Base-by-base conservation (phyloP, 2,113 vertebrate species). In the Aspiorhynchus laticeps region DNA sequence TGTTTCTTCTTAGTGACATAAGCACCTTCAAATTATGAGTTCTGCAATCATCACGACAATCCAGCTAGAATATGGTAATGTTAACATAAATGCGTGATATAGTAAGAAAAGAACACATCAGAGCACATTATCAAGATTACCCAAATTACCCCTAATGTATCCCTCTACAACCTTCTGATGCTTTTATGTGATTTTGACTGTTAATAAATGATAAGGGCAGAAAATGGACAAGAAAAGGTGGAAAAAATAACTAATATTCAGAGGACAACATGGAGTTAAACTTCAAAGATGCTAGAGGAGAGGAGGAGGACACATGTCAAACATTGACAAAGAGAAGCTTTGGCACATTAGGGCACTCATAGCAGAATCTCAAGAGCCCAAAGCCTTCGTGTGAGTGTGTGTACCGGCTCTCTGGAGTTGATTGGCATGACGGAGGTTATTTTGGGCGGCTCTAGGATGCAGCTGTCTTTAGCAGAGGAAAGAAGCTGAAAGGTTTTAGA, bases 301-400 rank as follows among this genome's bases (percentile, higher is more conserved):
- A 73, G 61, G 59, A 51, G 56, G 31, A 80, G 77, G 76, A 56
- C n/a, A 83, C 53, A 51, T 36, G 77, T 85, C 63, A 81, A 67
- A 85, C 38, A 85, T 38, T 88, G 83, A 83, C 63, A 83, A 86
- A 86, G 80, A 83, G 87, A 86, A 71, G 85, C 65, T 88, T 86
- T 79, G 85, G 85, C 85, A 86, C 75, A 71, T 83, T 53, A 76
- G 74, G 73, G 80, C 84, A 83, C 79, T 83, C 73, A 83, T 53
- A 80, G 71, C 69, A 85, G 36, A 65, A 59, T 82, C 65, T 75
- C 46, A 61, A 53, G 82, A 84, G 76, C 63, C 84, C 71, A 26
- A 46, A 56, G 77, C 53, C 28, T 80, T 19, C 8, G 83, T 84
- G 80, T 33, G 65, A 36, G 77, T 36, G 56, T 21, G 65, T 61